Percentiles rank a stretch among this genome's conserved stretches.
Conservation (phyloP, 2,888 invertebrate species). For the Meandrusa payeni region DNA sequence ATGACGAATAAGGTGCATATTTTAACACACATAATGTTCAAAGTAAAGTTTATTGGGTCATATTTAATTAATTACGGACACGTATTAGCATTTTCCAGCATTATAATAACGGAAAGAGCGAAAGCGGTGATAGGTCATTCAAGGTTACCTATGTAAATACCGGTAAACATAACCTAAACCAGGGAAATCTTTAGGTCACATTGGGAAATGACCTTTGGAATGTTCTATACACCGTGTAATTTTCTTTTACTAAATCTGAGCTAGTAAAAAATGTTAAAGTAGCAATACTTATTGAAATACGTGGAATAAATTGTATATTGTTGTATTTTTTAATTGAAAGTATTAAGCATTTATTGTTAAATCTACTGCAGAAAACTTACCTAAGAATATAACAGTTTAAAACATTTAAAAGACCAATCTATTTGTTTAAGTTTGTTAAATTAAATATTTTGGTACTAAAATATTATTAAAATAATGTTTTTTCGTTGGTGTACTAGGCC, state of each 20-base stretch:
- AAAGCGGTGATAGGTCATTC: conserved; percentile 65
- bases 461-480: too few relatives aligned
- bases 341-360: too few relatives aligned
- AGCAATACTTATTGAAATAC: too few relatives aligned
- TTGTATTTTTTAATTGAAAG: too few relatives aligned
- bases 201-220: conserved; percentile 65
- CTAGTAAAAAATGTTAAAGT: too few relatives aligned
- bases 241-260: neutral
- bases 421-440: too few relatives aligned
- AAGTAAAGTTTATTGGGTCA: neutral
- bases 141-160: conserved; percentile 66
- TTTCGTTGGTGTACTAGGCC: too few relatives aligned
- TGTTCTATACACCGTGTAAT: conserved; percentile 21
- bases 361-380: too few relatives aligned
- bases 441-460: too few relatives aligned
- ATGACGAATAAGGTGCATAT: conserved; percentile 21
- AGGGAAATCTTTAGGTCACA: conserved; percentile 57
- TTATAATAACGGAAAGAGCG: conserved; percentile 3
- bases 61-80: neutral
- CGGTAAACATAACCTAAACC: conserved; percentile 68
- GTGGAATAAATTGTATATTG: too few relatives aligned
- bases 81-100: neutral
- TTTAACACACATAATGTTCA: neutral
- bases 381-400: too few relatives aligned
- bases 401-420: too few relatives aligned